These are phyloP conservation scores for Verasper variegatus DNA, from an alignment of 2,113 vertebrate genomes.

Conservation along the genomic window DNA sequence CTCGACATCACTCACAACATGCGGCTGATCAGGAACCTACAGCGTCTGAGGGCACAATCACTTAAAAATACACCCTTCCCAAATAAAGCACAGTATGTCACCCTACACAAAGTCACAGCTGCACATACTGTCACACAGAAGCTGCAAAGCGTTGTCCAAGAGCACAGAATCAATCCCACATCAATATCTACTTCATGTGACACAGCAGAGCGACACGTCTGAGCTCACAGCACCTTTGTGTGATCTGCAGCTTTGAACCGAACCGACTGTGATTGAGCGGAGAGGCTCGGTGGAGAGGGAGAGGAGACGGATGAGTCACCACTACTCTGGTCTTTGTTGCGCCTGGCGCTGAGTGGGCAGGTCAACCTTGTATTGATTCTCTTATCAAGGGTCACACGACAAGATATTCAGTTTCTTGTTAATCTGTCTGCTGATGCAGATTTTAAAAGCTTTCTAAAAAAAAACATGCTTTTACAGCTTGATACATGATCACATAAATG, in stretches of 20 bases:
- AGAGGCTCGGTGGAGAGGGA: slow-evolving; percentile 27
- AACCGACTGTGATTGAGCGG: slow-evolving; percentile 33
- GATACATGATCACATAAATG: neutral
- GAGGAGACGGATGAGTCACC: slow-evolving; percentile 60
- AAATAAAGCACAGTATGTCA: neutral
- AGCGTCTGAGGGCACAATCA: neutral
- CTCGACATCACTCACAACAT: slow-evolving; percentile 20
- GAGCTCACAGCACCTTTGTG: slow-evolving; percentile 46
- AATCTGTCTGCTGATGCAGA: slow-evolving; percentile 1
- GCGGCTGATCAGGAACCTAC: neutral
- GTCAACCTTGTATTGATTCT: slow-evolving; percentile 48
- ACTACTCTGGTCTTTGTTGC: slow-evolving; percentile 57
- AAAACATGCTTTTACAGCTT: neutral
- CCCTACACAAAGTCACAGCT: neutral
- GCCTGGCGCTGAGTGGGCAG: slow-evolving; percentile 59
- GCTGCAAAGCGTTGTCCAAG: slow-evolving; percentile 5
- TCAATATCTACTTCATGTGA: slow-evolving; percentile 19
- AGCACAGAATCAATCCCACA: slow-evolving; percentile 6
- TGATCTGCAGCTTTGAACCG: slow-evolving; percentile 55
- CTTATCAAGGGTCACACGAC: slow-evolving; percentile 1
- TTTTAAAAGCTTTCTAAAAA: neutral
- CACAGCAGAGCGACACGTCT: slow-evolving; percentile 14
- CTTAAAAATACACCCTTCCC: neutral
- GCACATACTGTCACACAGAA: neutral
- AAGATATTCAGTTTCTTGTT: slow-evolving; percentile 7